Percentiles rank a stretch among this genome's conserved stretches.
These are phyloP conservation scores for Osmerus mordax DNA, from an alignment of 2,113 vertebrate species.

Conservation along the genomic window DNA sequence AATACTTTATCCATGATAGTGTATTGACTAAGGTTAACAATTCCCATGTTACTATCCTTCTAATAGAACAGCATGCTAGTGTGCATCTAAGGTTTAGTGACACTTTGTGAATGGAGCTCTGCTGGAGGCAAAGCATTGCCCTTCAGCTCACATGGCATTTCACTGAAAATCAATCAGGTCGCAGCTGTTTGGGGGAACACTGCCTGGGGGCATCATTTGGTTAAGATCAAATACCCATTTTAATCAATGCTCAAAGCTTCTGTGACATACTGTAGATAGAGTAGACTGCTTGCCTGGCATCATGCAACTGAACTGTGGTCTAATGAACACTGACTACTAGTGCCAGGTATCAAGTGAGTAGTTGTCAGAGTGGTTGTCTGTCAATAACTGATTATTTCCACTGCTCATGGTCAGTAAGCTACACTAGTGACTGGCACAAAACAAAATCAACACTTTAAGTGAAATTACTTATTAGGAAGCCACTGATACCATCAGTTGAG, in stretches of 20 bases:
- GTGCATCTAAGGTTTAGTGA: conserved; percentile 20
- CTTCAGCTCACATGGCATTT: conserved; percentile 59
- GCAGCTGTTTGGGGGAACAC: conserved; percentile 53
- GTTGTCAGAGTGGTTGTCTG: neutral
- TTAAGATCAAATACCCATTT: conserved; percentile 54
- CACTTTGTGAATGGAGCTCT: conserved; percentile 61
- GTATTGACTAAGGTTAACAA: neutral
- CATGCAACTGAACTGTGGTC: neutral
- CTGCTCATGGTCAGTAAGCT: neutral
- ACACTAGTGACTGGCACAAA: too few species aligned
- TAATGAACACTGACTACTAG: neutral
- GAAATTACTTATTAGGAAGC: too few species aligned
- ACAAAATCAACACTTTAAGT: too few species aligned
- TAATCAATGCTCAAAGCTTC: conserved; percentile 48
- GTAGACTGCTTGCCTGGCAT: conserved; percentile 1
- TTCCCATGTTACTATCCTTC: neutral
- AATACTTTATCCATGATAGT: neutral
- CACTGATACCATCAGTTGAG: too few species aligned
- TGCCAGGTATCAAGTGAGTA: neutral
- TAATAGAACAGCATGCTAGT: neutral
- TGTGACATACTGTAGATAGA: neutral
- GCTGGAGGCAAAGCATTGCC: conserved; percentile 54
- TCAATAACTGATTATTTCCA: neutral
- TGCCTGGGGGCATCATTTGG: conserved; percentile 54
- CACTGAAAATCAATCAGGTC: conserved; percentile 62